Evolutionary conservation across 1,140 invertebrate species (phyloP).

Genomic region (Metopolophium dirhodum): DNA sequence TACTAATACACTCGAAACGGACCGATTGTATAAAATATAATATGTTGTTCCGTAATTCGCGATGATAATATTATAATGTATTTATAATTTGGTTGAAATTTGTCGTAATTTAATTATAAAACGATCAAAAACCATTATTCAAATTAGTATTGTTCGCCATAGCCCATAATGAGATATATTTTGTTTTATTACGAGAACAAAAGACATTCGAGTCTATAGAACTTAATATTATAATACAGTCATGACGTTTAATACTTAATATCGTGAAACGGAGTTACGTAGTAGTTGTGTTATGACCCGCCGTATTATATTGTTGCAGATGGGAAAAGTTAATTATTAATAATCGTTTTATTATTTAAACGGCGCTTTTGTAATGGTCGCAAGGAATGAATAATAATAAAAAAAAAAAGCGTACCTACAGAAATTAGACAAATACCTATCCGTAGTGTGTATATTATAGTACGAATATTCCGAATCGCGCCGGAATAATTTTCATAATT

Average conservation of each 20-base stretch:
- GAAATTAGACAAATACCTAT: not conserved
- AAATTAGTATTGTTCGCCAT: not conserved
- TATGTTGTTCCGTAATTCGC: not conserved
- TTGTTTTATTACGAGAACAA: slow-evolving; percentile 23
- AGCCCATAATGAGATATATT: not conserved
- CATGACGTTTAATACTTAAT: not conserved
- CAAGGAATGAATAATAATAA: not conserved
- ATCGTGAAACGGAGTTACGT: not conserved
- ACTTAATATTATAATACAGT: not conserved
- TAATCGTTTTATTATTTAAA: slow-evolving; percentile 20
- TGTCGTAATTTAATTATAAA: not conserved
- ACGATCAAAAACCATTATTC: not conserved
- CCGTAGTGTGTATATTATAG: too few relatives aligned
- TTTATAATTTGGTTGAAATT: not conserved
- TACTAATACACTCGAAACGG: not conserved
- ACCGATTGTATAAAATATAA: not conserved
- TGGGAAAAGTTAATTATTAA: slow-evolving; percentile 31
- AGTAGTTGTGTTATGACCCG: not conserved
- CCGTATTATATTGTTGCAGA: not conserved
- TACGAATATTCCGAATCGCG: not conserved
- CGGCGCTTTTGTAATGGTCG: not conserved
- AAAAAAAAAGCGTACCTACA: not conserved
- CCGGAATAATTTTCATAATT: not conserved
- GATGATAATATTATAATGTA: not conserved
- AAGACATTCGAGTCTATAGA: not conserved